Conservation (phyloP, 2,113 vertebrate species). For the Crotalus horridus region DNA sequence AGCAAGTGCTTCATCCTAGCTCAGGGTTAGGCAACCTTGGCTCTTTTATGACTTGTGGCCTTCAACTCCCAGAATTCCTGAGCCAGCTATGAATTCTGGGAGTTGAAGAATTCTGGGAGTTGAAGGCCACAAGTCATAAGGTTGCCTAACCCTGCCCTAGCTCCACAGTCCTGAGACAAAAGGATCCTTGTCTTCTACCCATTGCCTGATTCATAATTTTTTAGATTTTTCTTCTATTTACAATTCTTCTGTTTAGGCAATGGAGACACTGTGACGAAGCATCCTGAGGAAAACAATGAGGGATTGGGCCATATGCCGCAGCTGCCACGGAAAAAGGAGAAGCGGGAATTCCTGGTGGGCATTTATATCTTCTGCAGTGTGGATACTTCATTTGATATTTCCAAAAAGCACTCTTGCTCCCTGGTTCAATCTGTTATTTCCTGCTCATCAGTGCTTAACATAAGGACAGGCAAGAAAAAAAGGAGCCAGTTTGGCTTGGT, state of each 20-base stretch:
- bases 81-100: no score
- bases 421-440: neutral
- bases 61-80: no score
- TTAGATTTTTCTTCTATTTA: neutral
- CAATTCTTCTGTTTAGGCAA: conserved; percentile 65
- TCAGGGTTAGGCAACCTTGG: no score
- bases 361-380: neutral
- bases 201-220: neutral
- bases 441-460: neutral
- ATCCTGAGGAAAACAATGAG: conserved; percentile 75
- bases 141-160: no score
- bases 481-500: neutral
- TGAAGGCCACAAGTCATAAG: no score
- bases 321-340: conserved; percentile 85
- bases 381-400: neutral
- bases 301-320: conserved; percentile 74
- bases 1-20: no score
- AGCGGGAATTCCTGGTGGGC: conserved; percentile 90
- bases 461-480: neutral
- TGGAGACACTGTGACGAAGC: conserved; percentile 76
- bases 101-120: no score
- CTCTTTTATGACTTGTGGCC: no score
- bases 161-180: neutral
- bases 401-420: neutral
- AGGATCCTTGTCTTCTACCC: neutral